A percentile compares a stretch with the other conserved stretches of the same genome.
Evolutionary conservation across 1,140 invertebrate species (phyloP).

Genomic region (Macrobrachium rosenbergii): DNA sequence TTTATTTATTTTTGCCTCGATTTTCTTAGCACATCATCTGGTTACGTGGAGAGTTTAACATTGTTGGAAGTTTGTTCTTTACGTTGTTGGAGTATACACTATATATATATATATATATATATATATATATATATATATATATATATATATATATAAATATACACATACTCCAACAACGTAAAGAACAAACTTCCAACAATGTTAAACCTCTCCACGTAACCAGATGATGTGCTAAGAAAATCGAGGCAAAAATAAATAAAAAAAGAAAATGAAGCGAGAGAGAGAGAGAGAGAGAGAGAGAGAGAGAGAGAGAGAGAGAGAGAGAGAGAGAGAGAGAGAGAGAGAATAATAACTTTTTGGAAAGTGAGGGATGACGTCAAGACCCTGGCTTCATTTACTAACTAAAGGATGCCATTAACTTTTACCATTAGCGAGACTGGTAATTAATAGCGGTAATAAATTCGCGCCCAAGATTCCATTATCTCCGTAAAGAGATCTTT

Average conservation of each 20-base stretch:
- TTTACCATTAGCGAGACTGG: neutral
- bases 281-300: constrained; percentile 8
- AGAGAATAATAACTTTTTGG: neutral
- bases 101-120: neutral
- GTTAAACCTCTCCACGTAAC: too few relatives aligned
- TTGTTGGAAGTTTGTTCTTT: too few relatives aligned
- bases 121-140: too few relatives aligned
- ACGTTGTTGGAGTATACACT: too few relatives aligned
- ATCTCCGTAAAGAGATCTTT: too few relatives aligned
- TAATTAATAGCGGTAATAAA: too few relatives aligned
- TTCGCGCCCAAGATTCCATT: too few relatives aligned
- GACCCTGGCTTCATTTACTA: neutral
- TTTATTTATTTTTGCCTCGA: neutral
- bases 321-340: constrained; percentile 14
- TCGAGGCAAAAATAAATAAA: neutral
- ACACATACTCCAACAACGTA: too few relatives aligned
- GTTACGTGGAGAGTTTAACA: too few relatives aligned
- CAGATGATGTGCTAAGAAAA: neutral
- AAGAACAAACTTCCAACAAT: too few relatives aligned
- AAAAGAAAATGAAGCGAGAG: neutral
- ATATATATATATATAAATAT: too few relatives aligned
- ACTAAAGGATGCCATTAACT: neutral
- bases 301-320: constrained; percentile 20
- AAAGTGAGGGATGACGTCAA: neutral
- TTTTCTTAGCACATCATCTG: neutral